Percentiles rank a stretch among this genome's conserved stretches.
Conservation (phyloP, 2,113 vertebrate genomes). For the Pyxicephalus adspersus region DNA sequence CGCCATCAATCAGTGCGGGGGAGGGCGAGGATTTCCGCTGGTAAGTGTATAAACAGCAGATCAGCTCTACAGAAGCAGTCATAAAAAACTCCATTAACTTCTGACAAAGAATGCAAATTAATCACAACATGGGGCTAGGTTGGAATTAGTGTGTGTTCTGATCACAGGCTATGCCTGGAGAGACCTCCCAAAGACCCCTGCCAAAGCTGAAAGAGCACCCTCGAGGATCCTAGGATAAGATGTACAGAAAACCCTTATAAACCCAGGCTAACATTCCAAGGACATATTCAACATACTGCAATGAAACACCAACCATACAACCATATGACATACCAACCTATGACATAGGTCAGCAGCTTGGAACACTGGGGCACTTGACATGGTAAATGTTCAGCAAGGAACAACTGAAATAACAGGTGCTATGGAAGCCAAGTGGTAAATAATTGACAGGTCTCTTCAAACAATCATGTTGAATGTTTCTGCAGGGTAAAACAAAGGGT, state of each 20-base stretch:
- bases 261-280: not conserved
- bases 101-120: slow-evolving; percentile 99
- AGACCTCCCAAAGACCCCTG: slow-evolving; percentile 24
- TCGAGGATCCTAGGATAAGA: slow-evolving; percentile 19
- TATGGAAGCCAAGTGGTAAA: too few relatives aligned
- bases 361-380: too few relatives aligned
- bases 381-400: too few relatives aligned
- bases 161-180: slow-evolving; percentile 94
- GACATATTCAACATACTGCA: slow-evolving; percentile 2
- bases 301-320: slow-evolving; percentile 20
- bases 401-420: too few relatives aligned
- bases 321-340: slow-evolving; percentile 18
- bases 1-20: slow-evolving; percentile 86
- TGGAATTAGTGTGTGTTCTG: slow-evolving; percentile 92
- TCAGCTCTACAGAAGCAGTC: slow-evolving; percentile 96
- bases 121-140: slow-evolving; percentile 99
- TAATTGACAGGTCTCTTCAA: too few relatives aligned
- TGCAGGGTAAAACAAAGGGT: too few relatives aligned
- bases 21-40: slow-evolving; percentile 87
- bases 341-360: not conserved
- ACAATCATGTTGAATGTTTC: too few relatives aligned
- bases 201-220: slow-evolving; percentile 17
- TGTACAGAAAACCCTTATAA: slow-evolving; percentile 15
- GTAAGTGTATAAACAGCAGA: slow-evolving; percentile 99
- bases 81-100: slow-evolving; percentile 99